Percentiles rank a stretch among this genome's conserved stretches.
Evolutionary conservation across 2,888 invertebrate genomes (phyloP).

Genomic region (Cremastinae sp.): DNA sequence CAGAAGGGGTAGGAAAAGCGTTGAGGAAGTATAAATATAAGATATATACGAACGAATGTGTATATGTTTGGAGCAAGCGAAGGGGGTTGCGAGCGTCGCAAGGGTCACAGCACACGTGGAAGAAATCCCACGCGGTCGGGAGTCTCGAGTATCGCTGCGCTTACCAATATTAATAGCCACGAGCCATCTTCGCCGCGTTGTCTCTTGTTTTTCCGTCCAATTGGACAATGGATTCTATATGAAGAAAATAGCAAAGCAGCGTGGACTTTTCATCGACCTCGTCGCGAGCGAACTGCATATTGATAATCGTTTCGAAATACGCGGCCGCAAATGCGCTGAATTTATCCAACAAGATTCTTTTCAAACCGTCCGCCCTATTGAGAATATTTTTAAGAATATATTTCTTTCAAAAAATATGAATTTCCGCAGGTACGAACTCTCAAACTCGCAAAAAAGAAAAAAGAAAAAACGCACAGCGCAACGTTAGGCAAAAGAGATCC

Average conservation of each 20-base stretch:
- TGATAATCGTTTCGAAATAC: no score
- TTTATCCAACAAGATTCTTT: no score
- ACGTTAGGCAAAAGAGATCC: no score
- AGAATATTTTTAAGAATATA: no score
- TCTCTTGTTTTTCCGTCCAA: slow-evolving; percentile 5
- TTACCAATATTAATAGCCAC: slow-evolving; percentile 38
- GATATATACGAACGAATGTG: neutral
- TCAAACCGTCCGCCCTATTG: no score
- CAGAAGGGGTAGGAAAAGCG: slow-evolving; percentile 38
- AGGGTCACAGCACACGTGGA: slow-evolving; percentile 40
- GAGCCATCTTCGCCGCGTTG: slow-evolving; percentile 30
- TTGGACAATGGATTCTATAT: slow-evolving; percentile 24
- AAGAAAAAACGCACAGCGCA: no score
- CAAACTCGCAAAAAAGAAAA: no score
- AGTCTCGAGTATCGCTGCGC: slow-evolving; percentile 33
- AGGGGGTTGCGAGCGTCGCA: slow-evolving; percentile 28
- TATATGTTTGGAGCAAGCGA: slow-evolving; percentile 4
- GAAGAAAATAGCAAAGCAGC: slow-evolving; percentile 8
- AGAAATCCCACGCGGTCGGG: slow-evolving; percentile 50
- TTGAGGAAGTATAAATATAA: slow-evolving; percentile 12
- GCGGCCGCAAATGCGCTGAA: no score
- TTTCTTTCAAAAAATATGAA: no score
- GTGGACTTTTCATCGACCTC: slow-evolving; percentile 12
- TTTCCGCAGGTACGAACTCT: no score
- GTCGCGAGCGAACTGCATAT: neutral